phyloP scores from a whole-genome alignment of 2,113 vertebrate species.

The Canis aureus region DNA sequence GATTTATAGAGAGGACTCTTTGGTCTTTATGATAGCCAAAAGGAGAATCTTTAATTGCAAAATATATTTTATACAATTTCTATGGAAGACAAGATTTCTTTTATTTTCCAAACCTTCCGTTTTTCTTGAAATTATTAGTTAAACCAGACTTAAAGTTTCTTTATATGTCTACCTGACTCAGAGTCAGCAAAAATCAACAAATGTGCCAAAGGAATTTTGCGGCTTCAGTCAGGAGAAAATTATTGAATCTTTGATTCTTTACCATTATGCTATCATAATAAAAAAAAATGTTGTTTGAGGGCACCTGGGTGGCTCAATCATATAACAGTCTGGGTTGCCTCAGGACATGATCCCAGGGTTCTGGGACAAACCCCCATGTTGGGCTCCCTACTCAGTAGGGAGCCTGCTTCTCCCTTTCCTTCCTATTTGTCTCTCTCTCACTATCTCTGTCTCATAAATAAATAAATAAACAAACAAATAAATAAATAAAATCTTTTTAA shows the following conservation, averaged over 20 bases:
- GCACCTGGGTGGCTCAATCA: no score
- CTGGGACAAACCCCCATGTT: no score
- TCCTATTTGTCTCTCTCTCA: no score
- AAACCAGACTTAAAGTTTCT: not conserved
- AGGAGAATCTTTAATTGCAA: conserved; percentile 8
- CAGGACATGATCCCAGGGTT: no score
- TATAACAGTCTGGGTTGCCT: no score
- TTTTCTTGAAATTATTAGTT: conserved; percentile 45
- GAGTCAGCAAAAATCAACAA: not conserved
- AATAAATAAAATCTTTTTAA: no score
- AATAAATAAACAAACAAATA: no score
- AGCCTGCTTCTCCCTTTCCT: no score
- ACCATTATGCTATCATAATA: not conserved
- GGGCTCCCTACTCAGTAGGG: no score
- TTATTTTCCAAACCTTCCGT: not conserved
- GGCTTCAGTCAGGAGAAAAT: not conserved
- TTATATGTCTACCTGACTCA: not conserved
- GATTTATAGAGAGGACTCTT: conserved; percentile 50
- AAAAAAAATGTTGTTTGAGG: not conserved
- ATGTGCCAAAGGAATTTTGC: not conserved
- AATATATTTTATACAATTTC: conserved; percentile 34
- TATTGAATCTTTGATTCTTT: not conserved
- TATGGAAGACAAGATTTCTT: not conserved
- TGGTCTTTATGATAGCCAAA: not conserved
- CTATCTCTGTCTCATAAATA: no score